Conservation (phyloP, 2,113 vertebrate genomes). For the human region GRCh38 chr7:100488501-100489000, state of each 20-base stretch:
- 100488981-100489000: constrained; percentile 86
- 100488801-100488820: constrained; percentile 79
- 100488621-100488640: constrained; percentile 73
- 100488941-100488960: constrained; percentile 93
- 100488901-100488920: constrained; percentile 85
- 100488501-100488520: constrained; percentile 96
- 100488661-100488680: constrained; percentile 82
- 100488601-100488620: constrained; percentile 60
- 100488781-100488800: constrained; percentile 83
- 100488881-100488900: constrained; percentile 76
- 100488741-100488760: constrained; percentile 85
- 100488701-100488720: constrained; percentile 94
- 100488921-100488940: constrained; percentile 93
- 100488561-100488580: not conserved
- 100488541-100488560: constrained; percentile 56
- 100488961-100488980: constrained; percentile 90
- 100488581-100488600: constrained; percentile 64
- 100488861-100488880: constrained; percentile 79
- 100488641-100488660: constrained; percentile 72
- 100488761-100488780: constrained; percentile 65
- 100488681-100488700: constrained; percentile 92
- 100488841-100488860: constrained; percentile 78
- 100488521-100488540: constrained; percentile 83
- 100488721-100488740: constrained; percentile 92
- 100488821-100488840: constrained; percentile 76